Evolutionary conservation across 2,113 vertebrate genomes (phyloP).

Genomic region (Scomber colias): DNA sequence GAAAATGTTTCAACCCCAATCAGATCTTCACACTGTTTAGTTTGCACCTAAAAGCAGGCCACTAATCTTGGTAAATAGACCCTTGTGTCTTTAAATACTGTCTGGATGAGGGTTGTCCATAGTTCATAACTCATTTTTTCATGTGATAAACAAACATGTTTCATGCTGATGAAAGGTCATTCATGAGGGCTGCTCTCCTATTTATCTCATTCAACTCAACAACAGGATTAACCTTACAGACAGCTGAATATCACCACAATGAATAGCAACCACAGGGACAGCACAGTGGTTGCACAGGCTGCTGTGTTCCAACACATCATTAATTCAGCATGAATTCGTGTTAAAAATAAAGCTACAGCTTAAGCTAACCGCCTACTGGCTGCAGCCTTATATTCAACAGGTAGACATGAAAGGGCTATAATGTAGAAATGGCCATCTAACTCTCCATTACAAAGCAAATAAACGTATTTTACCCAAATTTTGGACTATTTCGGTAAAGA

Average conservation of each 20-base stretch:
- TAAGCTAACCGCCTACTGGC: background rate
- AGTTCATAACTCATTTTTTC: background rate
- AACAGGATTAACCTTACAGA: constrained; percentile 14
- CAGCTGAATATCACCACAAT: background rate
- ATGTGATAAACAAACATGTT: constrained; percentile 13
- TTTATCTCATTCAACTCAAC: constrained; percentile 8
- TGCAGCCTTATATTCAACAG: background rate
- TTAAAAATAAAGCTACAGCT: no score
- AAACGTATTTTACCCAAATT: background rate
- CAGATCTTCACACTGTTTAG: no score
- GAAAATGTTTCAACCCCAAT: no score
- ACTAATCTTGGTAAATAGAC: background rate
- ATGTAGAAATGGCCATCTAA: background rate
- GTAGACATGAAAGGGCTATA: background rate
- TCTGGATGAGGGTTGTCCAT: background rate
- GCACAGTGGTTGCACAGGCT: background rate
- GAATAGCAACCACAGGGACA: background rate
- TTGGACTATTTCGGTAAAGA: background rate
- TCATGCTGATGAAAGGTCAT: constrained; percentile 15
- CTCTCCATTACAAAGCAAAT: background rate
- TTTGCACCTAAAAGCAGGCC: no score
- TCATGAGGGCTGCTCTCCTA: background rate
- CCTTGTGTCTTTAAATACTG: background rate
- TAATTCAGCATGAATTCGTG: no score
- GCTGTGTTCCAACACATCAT: background rate